These are phyloP conservation scores for Empis livida DNA, from an alignment of 2,888 invertebrate genomes.

Conservation along the genomic window DNA sequence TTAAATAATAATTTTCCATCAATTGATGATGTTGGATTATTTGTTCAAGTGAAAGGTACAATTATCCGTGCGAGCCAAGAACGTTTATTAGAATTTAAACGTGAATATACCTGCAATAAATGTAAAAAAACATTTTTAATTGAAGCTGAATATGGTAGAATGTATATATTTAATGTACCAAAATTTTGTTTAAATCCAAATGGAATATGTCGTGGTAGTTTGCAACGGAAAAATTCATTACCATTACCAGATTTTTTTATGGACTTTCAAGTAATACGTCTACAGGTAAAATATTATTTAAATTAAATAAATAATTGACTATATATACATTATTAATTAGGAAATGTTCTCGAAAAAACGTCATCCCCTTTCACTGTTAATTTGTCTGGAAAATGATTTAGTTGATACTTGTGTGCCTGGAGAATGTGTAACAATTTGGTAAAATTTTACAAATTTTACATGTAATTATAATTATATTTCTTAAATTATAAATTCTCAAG, in stretches of 20 bases:
- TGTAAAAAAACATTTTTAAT: constrained; percentile 55
- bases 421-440: constrained; percentile 77
- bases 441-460: constrained; percentile 12
- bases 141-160: constrained; percentile 56
- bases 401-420: constrained; percentile 81
- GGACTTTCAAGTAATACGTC: constrained; percentile 77
- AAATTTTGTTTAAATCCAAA: constrained; percentile 38
- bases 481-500: too few relatives aligned
- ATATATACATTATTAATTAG: constrained; percentile 31
- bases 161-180: constrained; percentile 35
- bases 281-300: constrained; percentile 47
- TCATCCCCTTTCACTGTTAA: constrained; percentile 62
- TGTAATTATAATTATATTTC: too few relatives aligned
- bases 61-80: constrained; percentile 59
- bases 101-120: constrained; percentile 60
- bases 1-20: constrained; percentile 50
- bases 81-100: constrained; percentile 62
- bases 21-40: constrained; percentile 55
- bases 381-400: constrained; percentile 70
- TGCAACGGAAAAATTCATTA: constrained; percentile 41
- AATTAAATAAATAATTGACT: background rate
- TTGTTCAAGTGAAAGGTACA: constrained; percentile 58
- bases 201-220: constrained; percentile 38
- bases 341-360: constrained; percentile 62
- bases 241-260: constrained; percentile 38